Conservation (phyloP, 2,113 vertebrate genomes). For the Lates calcarifer region DNA sequence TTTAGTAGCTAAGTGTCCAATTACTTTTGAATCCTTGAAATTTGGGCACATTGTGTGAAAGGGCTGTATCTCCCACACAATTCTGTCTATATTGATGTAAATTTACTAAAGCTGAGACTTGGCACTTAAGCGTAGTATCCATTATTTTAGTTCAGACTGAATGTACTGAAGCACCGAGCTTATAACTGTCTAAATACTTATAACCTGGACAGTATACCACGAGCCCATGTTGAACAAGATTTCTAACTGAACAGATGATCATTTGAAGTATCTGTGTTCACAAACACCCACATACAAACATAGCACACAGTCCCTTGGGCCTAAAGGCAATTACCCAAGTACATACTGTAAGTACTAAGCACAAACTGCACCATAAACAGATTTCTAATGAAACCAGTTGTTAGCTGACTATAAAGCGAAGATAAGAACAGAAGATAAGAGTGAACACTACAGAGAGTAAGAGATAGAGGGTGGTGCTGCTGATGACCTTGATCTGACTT, state of each 20-base stretch:
- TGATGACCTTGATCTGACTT: slow-evolving; percentile 80
- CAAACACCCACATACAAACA: slow-evolving; percentile 49
- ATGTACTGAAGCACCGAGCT: no score
- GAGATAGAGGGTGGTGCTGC: slow-evolving; percentile 63
- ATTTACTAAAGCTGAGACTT: no score
- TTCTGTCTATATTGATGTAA: no score
- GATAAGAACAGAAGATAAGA: slow-evolving; percentile 53
- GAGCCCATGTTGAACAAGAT: neutral
- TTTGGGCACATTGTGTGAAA: no score
- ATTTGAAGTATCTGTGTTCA: slow-evolving; percentile 9
- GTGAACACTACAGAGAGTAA: slow-evolving; percentile 45
- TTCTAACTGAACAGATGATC: neutral
- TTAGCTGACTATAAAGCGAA: slow-evolving; percentile 45
- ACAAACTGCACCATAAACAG: slow-evolving; percentile 54
- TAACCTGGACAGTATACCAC: neutral
- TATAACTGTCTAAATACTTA: neutral
- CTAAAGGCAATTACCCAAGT: slow-evolving; percentile 26
- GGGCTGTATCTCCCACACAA: no score
- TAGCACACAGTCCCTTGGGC: neutral
- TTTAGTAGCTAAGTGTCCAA: no score
- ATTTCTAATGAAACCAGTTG: slow-evolving; percentile 59
- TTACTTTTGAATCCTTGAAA: no score
- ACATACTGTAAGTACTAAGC: slow-evolving; percentile 26
- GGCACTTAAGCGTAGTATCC: no score
- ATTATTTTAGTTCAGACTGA: no score